These are phyloP conservation scores for Enchytraeus crypticus DNA, from an alignment of 2,888 invertebrate species.

Conservation along the genomic window DNA sequence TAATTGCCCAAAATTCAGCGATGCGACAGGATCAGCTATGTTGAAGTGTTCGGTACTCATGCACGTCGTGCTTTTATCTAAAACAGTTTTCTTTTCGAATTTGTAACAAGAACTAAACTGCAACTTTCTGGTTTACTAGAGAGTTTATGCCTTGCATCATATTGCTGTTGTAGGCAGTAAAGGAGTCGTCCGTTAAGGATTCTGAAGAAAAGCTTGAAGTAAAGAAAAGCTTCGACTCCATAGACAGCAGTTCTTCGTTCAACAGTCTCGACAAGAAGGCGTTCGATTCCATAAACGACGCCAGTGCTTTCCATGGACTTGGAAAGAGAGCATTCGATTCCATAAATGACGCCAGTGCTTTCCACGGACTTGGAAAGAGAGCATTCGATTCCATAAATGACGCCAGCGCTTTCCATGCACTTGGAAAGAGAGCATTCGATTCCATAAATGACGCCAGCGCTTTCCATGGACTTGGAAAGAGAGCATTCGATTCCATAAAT, in stretches of 20 bases:
- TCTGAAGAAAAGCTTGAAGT: background rate
- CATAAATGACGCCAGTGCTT: slow-evolving; percentile 7
- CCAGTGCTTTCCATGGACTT: slow-evolving; percentile 10
- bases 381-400: slow-evolving; percentile 9
- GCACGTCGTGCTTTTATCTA: too few species aligned
- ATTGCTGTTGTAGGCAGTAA: too few species aligned
- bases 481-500: slow-evolving; percentile 9
- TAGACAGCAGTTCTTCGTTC: slow-evolving; percentile 6
- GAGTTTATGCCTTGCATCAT: too few species aligned
- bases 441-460: background rate
- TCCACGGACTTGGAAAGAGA: slow-evolving; percentile 12
- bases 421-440: slow-evolving; percentile 12
- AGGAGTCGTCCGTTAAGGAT: too few species aligned
- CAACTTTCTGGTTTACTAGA: too few species aligned
- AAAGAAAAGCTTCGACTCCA: slow-evolving; percentile 14
- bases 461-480: slow-evolving; percentile 7
- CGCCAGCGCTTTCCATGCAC: slow-evolving; percentile 3
- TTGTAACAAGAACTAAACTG: too few species aligned
- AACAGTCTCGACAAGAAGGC: slow-evolving; percentile 10
- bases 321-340: slow-evolving; percentile 15
- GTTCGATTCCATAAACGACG: slow-evolving; percentile 12
- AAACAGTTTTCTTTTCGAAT: too few species aligned
- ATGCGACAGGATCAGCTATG: too few species aligned
- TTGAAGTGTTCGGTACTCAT: too few species aligned
- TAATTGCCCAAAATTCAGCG: too few species aligned